Evolutionary conservation across 2,888 invertebrate species (phyloP).

Genomic region (Oscheius sp.): DNA sequence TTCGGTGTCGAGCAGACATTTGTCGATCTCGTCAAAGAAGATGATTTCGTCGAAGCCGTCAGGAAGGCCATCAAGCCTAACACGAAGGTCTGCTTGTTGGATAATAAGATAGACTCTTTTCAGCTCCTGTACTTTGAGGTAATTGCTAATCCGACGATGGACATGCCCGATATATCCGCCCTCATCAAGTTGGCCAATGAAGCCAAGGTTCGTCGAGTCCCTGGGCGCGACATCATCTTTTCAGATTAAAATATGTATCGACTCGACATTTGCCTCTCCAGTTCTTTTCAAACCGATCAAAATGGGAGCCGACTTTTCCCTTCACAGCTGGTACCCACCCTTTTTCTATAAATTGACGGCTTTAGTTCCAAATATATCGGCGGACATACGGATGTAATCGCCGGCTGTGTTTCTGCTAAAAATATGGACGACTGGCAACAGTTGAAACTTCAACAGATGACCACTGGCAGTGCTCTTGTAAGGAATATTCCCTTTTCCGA

Average conservation of each 20-base stretch:
- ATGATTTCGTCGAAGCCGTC: conserved; percentile 64
- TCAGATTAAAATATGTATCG: conserved; percentile 70
- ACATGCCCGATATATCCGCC: conserved; percentile 73
- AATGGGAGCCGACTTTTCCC: conserved; percentile 73
- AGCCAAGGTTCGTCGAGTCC: conserved; percentile 29
- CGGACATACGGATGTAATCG: conserved; percentile 75
- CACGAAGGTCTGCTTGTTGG: conserved; percentile 70
- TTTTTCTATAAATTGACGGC: not conserved
- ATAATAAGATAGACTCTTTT: not conserved
- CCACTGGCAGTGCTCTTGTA: conserved; percentile 51
- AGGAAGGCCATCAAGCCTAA: conserved; percentile 70
- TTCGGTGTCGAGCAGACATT: conserved; percentile 70
- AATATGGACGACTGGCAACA: conserved; percentile 50
- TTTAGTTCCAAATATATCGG: conserved; percentile 74
- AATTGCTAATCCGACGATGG: conserved; percentile 74
- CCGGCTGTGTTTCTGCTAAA: conserved; percentile 67
- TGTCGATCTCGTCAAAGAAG: conserved; percentile 47
- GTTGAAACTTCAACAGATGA: conserved; percentile 57
- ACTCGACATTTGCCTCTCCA: conserved; percentile 74
- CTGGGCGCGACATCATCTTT: not conserved
- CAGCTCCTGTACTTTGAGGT: conserved; percentile 73
- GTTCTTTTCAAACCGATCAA: conserved; percentile 72
- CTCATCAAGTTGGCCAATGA: conserved; percentile 59
- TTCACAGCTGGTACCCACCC: conserved; percentile 72
- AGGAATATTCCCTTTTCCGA: no score